Base-by-base conservation (phyloP, 2,888 invertebrate species). In the Drosophila affinis region DNA sequence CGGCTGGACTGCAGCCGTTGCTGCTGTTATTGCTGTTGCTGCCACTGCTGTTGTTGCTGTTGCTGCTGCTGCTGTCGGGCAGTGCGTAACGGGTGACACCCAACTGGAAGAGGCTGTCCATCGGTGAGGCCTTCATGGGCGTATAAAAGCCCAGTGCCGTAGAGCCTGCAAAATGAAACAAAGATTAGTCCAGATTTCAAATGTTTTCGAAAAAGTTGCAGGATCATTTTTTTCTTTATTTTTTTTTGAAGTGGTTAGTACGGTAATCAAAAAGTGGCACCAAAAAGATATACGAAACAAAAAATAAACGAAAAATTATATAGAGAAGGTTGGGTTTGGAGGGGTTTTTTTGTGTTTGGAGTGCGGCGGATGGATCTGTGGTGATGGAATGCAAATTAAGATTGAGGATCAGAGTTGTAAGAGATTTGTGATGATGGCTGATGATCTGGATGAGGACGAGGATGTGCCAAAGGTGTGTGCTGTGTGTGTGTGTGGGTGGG, bases 121-220 rank as follows among this genome's bases (percentile, higher is more conserved):
- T 94, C 78, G 93, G 93, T 61, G 94, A 94, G 44, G 81, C 85
- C 93, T 96, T 96, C 93, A 96, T 94, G 69, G 97, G 97, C 87
- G 96, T 97, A 93, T 97, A 97, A 90, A 95, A 96, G 76, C 96
- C 94, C 91, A 97, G 93, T 88, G 95, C 95, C 78, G 97, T 97
- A 62, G 92, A 92, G 78, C 92, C 92, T 92, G 89, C 44, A 85
- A 84, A 18, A 10, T 49, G 6, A 34, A 1, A 0, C 3, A 0
- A 0, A 14, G 27, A 67, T 67, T 58, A 67, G 34, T 14, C 3
- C 0, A 10, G n/a, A 12, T 34, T n/a, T 45, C 1, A 5, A 12
- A 29, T 18, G 12, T 57, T n/a, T 34, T 18, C 14, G 14, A 39
- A 14, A 14, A 39, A 6, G 7, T 39, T 39, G 39, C 39, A n/a